Evolutionary conservation across 2,888 invertebrate species (phyloP).

Genomic region (Empis livida): DNA sequence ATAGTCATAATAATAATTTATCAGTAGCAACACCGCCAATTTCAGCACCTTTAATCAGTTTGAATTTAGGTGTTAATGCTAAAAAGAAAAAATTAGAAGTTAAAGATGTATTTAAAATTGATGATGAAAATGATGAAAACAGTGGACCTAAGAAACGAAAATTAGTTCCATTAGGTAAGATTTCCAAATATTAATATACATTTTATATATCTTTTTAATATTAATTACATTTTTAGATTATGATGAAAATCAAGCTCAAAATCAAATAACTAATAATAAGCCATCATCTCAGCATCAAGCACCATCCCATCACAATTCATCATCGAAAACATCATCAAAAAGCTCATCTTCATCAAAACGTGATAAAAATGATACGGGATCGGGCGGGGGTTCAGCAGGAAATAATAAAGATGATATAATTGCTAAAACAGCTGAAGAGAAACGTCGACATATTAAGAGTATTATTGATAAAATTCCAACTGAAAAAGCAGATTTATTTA

Average conservation of each 20-base stretch:
- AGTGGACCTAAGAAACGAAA: slow-evolving; percentile 55
- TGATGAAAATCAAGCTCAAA: slow-evolving; percentile 22
- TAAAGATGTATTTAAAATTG: slow-evolving; percentile 75
- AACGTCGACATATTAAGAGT: slow-evolving; percentile 89
- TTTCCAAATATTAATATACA: not conserved
- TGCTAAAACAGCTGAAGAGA: slow-evolving; percentile 76
- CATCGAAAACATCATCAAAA: slow-evolving; percentile 23
- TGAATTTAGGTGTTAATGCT: slow-evolving; percentile 32
- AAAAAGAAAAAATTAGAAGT: slow-evolving; percentile 61
- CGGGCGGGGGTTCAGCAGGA: slow-evolving; percentile 24
- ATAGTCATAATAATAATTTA: slow-evolving; percentile 15
- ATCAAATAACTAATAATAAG: slow-evolving; percentile 11
- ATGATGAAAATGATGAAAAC: slow-evolving; percentile 54
- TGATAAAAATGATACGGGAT: slow-evolving; percentile 14
- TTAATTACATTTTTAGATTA: slow-evolving; percentile 20
- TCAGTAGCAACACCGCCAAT: slow-evolving; percentile 25
- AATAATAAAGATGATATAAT: slow-evolving; percentile 44
- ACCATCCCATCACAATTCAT: slow-evolving; percentile 16
- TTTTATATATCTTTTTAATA: not conserved
- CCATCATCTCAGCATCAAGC: slow-evolving; percentile 9
- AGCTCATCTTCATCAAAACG: slow-evolving; percentile 19
- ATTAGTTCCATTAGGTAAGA: slow-evolving; percentile 63
- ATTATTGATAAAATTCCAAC: slow-evolving; percentile 98
- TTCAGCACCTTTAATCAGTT: slow-evolving; percentile 34
- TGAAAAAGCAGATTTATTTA: slow-evolving; percentile 91